Evolutionary conservation across 2,797 vertebrate genomes (phyloP).

Genomic region (Siniperca scherzeri): DNA sequence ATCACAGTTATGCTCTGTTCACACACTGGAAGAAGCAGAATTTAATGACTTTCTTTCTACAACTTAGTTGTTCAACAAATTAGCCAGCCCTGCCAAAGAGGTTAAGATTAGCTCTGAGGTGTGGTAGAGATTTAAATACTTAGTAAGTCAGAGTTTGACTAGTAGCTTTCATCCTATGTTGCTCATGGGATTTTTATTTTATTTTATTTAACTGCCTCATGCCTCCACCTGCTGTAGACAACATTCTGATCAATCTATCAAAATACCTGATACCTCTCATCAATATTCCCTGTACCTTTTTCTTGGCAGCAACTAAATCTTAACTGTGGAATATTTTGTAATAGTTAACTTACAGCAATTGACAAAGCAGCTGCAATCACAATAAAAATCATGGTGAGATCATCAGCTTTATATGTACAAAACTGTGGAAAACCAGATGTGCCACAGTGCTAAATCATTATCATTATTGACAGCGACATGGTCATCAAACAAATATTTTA

Average conservation of each 20-base stretch:
- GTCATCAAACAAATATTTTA: too few relatives aligned
- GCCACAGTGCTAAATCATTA: too few relatives aligned
- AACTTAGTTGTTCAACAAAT: conserved; percentile 1
- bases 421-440: too few relatives aligned
- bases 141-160: not conserved
- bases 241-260: not conserved
- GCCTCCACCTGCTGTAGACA: not conserved
- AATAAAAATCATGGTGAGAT: not conserved
- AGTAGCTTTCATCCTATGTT: not conserved
- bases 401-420: too few relatives aligned
- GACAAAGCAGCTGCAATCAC: not conserved
- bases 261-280: not conserved
- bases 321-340: not conserved
- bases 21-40: not conserved
- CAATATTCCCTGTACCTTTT: not conserved
- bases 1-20: conserved; percentile 20
- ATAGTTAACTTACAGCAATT: not conserved
- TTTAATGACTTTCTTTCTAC: not conserved
- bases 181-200: not conserved
- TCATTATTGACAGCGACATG: too few relatives aligned
- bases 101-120: conserved; percentile 13
- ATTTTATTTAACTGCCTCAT: not conserved
- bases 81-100: not conserved
- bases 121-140: conserved; percentile 14
- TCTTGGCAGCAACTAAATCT: conserved; percentile 1